Percentiles rank a stretch among this genome's conserved stretches.
Conservation (phyloP, 2,888 invertebrate genomes). For the Spodoptera picta region DNA sequence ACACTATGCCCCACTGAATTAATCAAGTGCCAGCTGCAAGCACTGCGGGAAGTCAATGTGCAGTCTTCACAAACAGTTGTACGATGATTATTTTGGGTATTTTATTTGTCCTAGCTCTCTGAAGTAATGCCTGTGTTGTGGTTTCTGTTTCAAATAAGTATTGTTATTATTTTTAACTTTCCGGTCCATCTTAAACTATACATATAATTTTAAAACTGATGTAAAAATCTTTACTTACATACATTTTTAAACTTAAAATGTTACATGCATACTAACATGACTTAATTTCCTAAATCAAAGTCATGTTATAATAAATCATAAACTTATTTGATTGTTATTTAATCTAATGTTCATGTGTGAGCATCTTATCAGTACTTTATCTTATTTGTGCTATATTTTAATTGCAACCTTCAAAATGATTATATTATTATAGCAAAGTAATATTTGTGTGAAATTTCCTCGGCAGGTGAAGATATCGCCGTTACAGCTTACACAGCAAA, state of each 20-base stretch:
- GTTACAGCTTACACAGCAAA: constrained; percentile 91
- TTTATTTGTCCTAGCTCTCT: constrained; percentile 53
- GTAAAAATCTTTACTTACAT: neutral
- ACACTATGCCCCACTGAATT: constrained; percentile 99
- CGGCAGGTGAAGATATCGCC: constrained; percentile 90
- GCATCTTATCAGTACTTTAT: constrained; percentile 42
- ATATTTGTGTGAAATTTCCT: constrained; percentile 23
- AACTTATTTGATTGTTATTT: constrained; percentile 1
- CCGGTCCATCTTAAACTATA: neutral
- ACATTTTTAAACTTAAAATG: neutral
- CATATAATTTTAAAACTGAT: neutral
- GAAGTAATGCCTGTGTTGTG: constrained; percentile 5
- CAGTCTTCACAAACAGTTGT: constrained; percentile 82
- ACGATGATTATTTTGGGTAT: constrained; percentile 80
- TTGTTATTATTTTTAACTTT: neutral
- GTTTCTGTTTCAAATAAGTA: neutral
- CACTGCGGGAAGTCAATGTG: constrained; percentile 93
- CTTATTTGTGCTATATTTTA: constrained; percentile 41
- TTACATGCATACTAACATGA: neutral
- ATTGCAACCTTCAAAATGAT: constrained; percentile 39
- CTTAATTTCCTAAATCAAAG: constrained; percentile 3
- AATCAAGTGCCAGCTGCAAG: constrained; percentile 98
- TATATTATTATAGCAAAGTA: constrained; percentile 22
- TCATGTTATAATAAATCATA: too few relatives aligned
- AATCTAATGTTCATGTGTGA: constrained; percentile 33